Base-by-base conservation (phyloP, 35 echinoderm and acorn worm species). In the Apostichopus japonicus region DNA sequence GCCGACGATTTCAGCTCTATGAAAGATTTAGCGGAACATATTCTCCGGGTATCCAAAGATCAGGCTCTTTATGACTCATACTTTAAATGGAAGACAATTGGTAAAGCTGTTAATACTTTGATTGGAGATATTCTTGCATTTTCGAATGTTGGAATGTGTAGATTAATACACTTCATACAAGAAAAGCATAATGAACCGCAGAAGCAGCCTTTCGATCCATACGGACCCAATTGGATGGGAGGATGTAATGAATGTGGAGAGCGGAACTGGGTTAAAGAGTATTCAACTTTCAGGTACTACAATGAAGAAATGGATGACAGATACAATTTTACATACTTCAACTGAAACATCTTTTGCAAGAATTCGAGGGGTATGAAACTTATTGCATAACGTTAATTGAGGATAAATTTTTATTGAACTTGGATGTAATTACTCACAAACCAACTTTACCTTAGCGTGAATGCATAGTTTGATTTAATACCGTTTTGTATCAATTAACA, bases 1-100 rank as follows among this genome's bases (percentile, higher is more conserved):
- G 86, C 61, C 21, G 86, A 88, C 23, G 86, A 88, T 6, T 88
- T 88, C 23, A 62, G 24, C 6, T 70, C 57, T 10, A 65, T 88
- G 57, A 70, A 24, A 23, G 22, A 65, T 22, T 72, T 88, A n/a
- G 86, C 86, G 17, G 61, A 13, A 15, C 70, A 88, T 8, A 71
- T 88, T 51, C 23, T 27, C 6, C 23, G 8, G 17, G 23, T 88
- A 51, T 23, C n/a, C 33, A 27, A 88, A 33, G 70, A 24, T 52
- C 44, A 88, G 15, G 16, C 19, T 17, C 21, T 88, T 16, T 88
- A 67, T 23, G 65, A 88, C 23, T 27, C n/a, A 4, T 88, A 88
- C 58, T 67, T 88, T 70, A 5, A 88, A 21, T 88, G 86, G 86
- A 88, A 72, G n/a, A 6, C 24, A 0, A 4, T 8, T 51, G 80